phyloP scores from a whole-genome alignment of 2,888 invertebrate genomes.

The Eristalinus sepulchralis region DNA sequence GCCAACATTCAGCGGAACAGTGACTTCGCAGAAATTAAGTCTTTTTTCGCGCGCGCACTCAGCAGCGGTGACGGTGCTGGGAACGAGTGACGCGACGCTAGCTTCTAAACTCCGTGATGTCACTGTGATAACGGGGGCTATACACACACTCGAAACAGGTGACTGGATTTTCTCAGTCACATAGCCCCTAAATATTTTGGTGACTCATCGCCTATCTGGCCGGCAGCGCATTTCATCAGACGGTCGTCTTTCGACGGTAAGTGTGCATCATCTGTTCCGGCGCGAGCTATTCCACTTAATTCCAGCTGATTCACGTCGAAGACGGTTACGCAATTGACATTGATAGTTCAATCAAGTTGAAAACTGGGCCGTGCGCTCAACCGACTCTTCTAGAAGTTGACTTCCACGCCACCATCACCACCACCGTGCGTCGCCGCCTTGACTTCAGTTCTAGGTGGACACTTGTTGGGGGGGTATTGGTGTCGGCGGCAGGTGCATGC shows the following conservation, averaged over 20 bases:
- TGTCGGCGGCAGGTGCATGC: constrained; percentile 23
- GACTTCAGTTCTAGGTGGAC: not conserved
- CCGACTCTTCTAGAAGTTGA: not conserved
- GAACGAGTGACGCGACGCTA: not conserved
- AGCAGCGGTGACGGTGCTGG: constrained; percentile 17
- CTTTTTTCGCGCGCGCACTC: constrained; percentile 20
- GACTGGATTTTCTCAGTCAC: constrained; percentile 21
- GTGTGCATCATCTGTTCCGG: not conserved
- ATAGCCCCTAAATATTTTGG: not conserved
- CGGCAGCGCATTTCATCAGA: constrained; percentile 27
- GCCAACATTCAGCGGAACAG: constrained; percentile 16
- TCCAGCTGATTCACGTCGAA: not conserved
- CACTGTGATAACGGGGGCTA: constrained; percentile 31
- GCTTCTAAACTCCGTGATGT: constrained; percentile 14
- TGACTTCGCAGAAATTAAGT: constrained; percentile 21
- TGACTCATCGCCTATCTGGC: not conserved
- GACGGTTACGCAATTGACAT: not conserved
- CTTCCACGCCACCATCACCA: too few relatives aligned
- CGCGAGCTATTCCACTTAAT: not conserved
- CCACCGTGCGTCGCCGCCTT: not conserved
- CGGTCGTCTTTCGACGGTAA: not conserved
- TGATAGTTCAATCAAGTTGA: not conserved
- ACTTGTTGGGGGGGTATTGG: not conserved
- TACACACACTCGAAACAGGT: constrained; percentile 6
- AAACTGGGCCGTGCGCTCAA: not conserved